A percentile compares a stretch with the other conserved stretches of the same genome.
These are phyloP conservation scores for Arenaria interpres DNA, from an alignment of 2,113 vertebrate species.

Conservation along the genomic window DNA sequence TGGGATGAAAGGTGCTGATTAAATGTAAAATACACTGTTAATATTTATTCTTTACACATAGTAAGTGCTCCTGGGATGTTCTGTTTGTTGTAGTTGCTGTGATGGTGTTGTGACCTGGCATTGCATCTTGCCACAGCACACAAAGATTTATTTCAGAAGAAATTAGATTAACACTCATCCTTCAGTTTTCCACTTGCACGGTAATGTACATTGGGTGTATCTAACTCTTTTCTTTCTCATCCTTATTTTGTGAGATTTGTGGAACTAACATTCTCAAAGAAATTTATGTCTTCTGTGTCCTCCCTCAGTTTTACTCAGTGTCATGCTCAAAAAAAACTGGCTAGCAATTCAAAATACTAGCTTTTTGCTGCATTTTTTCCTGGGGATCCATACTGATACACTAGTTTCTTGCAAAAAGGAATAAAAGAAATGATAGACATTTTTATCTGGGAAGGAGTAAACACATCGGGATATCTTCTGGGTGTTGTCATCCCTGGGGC, in stretches of 20 bases:
- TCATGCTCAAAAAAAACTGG: not conserved
- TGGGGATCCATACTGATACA: not conserved
- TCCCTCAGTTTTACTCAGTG: not conserved
- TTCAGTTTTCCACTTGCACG: not conserved
- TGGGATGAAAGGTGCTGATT: not conserved
- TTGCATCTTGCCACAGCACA: not conserved
- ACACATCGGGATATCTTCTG: accelerated
- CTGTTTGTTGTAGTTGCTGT: not conserved
- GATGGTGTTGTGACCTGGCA: not conserved
- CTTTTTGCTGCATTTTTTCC: not conserved
- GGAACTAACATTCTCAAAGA: not conserved
- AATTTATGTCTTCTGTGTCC: not conserved
- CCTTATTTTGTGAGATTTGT: not conserved
- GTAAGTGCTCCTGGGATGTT: not conserved
- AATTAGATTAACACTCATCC: not conserved
- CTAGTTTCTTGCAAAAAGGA: not conserved
- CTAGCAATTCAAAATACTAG: not conserved
- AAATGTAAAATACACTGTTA: constrained; percentile 23
- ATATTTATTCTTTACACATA: not conserved
- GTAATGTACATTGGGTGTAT: not conserved
- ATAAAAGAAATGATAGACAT: not conserved
- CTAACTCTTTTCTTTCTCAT: not conserved
- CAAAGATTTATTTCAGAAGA: not conserved
- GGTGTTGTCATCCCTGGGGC: not conserved
- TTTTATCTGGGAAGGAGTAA: not conserved